Evolutionary conservation across 2,113 vertebrate species (phyloP).

Genomic region (Microtus ochrogaster): DNA sequence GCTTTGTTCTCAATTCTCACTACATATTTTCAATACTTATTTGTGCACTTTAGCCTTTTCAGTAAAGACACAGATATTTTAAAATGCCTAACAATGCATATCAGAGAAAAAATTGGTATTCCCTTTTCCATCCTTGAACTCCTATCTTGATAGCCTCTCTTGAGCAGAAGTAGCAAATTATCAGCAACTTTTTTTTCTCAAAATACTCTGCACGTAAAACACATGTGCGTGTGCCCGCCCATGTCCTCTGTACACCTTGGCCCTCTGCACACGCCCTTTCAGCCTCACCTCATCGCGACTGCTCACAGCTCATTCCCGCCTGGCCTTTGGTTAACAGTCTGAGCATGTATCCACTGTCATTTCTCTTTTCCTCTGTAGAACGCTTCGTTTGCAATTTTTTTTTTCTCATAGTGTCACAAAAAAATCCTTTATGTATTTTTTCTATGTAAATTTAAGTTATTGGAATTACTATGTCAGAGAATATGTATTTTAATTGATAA

Average conservation of each 20-base stretch:
- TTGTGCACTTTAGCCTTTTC: neutral
- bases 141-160: neutral
- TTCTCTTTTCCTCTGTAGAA: neutral
- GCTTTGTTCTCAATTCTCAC: neutral
- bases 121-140: neutral
- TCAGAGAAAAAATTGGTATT: constrained; percentile 26
- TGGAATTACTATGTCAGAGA: constrained; percentile 21
- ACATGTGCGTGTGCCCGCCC: neutral
- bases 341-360: neutral
- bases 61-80: neutral
- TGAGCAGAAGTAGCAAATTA: constrained; percentile 20
- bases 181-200: neutral
- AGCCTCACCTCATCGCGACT: neutral
- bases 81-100: neutral
- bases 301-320: neutral
- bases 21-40: constrained; percentile 13
- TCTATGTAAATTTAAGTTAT: constrained; percentile 25
- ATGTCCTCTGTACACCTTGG: neutral
- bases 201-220: constrained; percentile 6
- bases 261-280: neutral
- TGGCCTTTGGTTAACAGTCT: neutral
- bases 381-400: neutral
- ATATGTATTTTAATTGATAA: constrained; percentile 5
- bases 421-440: neutral
- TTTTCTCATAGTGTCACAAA: neutral